Conservation (phyloP, 2,797 vertebrate species). For the Microctenopoma steveboyesi region DNA sequence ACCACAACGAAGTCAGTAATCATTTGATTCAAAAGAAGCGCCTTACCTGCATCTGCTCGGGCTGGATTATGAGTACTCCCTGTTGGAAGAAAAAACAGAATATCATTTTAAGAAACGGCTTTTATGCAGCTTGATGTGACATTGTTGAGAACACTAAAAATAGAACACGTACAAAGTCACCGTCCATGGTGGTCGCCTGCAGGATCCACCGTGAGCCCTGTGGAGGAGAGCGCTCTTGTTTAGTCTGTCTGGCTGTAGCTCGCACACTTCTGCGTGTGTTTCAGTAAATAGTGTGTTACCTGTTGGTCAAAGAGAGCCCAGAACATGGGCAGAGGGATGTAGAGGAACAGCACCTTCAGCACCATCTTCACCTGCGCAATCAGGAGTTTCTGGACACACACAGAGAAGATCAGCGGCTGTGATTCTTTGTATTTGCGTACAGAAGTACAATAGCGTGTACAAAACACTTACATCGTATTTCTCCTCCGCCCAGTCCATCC, state of each 20-base stretch:
- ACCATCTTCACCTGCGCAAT: conserved; percentile 95
- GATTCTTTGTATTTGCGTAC: background rate
- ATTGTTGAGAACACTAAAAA: background rate
- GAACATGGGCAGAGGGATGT: conserved; percentile 97
- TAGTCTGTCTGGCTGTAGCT: background rate
- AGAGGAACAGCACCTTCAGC: conserved; percentile 92
- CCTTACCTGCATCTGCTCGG: conserved; percentile 97
- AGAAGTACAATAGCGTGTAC: too few relatives aligned
- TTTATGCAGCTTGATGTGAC: background rate
- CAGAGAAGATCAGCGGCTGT: background rate
- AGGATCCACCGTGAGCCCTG: conserved; percentile 99
- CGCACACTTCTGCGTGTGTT: too few relatives aligned
- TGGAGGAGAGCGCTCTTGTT: conserved; percentile 23
- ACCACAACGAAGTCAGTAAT: background rate
- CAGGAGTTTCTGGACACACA: conserved; percentile 86
- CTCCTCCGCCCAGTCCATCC: conserved; percentile 96
- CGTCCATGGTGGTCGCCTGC: conserved; percentile 93
- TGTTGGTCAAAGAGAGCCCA: conserved; percentile 98
- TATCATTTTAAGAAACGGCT: background rate
- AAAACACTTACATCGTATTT: conserved; percentile 87
- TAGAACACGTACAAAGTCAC: conserved; percentile 88
- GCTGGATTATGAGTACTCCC: conserved; percentile 87
- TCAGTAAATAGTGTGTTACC: conserved; percentile 72
- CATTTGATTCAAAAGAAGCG: background rate
- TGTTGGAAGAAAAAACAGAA: conserved; percentile 59